These are phyloP conservation scores for Nannospalax galili DNA, from an alignment of 2,113 vertebrate genomes.

Conservation along the genomic window DNA sequence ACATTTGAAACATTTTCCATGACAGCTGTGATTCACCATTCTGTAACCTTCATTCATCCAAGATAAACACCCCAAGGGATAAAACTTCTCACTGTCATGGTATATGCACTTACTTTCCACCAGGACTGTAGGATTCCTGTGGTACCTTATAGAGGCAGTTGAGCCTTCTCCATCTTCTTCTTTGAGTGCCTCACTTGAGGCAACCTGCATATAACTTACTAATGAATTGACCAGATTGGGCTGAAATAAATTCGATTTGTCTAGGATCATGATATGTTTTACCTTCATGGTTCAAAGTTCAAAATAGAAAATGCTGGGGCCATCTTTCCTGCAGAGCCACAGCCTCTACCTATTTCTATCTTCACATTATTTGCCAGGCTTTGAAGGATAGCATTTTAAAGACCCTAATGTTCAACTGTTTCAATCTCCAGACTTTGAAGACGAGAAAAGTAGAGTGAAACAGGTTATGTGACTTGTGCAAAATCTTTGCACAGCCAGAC, in stretches of 20 bases:
- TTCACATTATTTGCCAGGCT: background rate
- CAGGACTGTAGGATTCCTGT: background rate
- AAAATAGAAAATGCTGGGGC: background rate
- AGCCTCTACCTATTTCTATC: background rate
- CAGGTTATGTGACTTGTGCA: background rate
- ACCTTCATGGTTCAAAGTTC: slow-evolving; percentile 16
- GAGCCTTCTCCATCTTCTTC: background rate
- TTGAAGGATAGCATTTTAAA: slow-evolving; percentile 31
- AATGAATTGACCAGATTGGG: background rate
- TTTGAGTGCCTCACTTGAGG: background rate
- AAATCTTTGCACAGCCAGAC: background rate
- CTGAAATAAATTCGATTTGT: background rate
- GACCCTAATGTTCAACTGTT: background rate
- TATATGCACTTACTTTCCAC: background rate
- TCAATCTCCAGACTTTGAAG: background rate
- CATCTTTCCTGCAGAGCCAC: background rate
- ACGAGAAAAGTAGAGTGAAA: background rate
- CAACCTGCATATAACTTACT: background rate
- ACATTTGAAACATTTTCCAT: slow-evolving; percentile 5
- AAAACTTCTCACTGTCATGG: background rate
- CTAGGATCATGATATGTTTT: background rate
- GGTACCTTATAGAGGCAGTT: background rate
- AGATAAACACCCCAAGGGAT: background rate
- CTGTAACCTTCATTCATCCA: slow-evolving; percentile 4
- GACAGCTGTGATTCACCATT: background rate